A percentile compares a stretch with the other conserved stretches of the same genome.
These are phyloP conservation scores for Dexiosoma caninum DNA, from an alignment of 2,888 invertebrate species.

Conservation along the genomic window DNA sequence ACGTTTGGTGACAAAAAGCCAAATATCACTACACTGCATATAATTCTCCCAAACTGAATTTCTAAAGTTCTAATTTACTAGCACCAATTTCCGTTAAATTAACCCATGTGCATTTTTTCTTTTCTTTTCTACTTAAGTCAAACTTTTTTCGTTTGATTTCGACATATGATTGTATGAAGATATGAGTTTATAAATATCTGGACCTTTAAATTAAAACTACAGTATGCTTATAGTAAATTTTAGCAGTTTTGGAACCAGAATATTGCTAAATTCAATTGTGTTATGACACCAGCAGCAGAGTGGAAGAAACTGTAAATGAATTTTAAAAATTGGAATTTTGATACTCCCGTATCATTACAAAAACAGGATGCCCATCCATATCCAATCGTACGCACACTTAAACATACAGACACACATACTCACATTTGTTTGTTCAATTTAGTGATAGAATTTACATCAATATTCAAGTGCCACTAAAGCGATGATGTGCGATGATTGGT, in stretches of 20 bases:
- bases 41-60: too few species aligned
- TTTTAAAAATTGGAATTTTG: conserved; percentile 58
- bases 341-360: conserved; percentile 4
- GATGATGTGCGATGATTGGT: conserved; percentile 59
- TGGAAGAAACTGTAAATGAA: conserved; percentile 39
- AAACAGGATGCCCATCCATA: conserved; percentile 44
- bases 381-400: neutral
- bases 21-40: too few species aligned
- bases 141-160: too few species aligned
- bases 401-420: neutral
- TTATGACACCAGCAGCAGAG: conserved; percentile 30
- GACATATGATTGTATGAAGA: too few species aligned
- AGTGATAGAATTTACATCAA: conserved; percentile 56
- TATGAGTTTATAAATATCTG: neutral
- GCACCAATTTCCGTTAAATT: too few species aligned
- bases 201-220: neutral
- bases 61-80: too few species aligned
- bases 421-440: neutral
- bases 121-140: too few species aligned
- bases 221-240: neutral
- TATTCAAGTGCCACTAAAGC: conserved; percentile 53
- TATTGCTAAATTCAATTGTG: conserved; percentile 53
- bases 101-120: too few species aligned
- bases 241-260: conserved; percentile 53
- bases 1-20: too few species aligned